phyloP scores from a whole-genome alignment of 2,113 vertebrate species.

The Carlito syrichta region DNA sequence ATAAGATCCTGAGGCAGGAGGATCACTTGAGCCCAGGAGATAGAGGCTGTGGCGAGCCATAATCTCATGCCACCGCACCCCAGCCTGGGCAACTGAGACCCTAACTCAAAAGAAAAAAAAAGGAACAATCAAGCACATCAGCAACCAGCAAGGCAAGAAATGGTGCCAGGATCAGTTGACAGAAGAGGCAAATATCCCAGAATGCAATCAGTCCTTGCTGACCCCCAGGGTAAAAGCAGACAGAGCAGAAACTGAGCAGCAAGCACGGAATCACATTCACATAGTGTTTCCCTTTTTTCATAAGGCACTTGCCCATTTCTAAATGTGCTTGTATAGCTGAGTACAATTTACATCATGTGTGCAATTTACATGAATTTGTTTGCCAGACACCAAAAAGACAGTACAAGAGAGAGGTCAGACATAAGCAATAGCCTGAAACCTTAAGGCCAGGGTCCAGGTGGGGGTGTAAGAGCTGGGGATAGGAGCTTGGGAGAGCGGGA shows the following conservation, averaged over 20 bases:
- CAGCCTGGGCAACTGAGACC: no score
- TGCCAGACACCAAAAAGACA: background rate
- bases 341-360: background rate
- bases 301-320: background rate
- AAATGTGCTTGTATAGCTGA: background rate
- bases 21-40: no score
- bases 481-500: background rate
- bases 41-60: no score
- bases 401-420: background rate
- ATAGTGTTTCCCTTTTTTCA: background rate
- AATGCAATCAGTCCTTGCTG: background rate
- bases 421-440: background rate
- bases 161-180: background rate
- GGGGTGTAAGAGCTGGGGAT: no score
- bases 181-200: background rate
- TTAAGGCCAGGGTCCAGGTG: background rate
- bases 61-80: no score
- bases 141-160: background rate
- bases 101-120: no score
- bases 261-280: background rate
- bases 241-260: background rate
- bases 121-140: background rate
- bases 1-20: no score
- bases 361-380: background rate
- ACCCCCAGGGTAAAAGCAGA: background rate